Evolutionary conservation across 2,888 invertebrate species (phyloP), one percentile per base, ranked within the genome.

Genomic region (Erannis defoliaria): DNA sequence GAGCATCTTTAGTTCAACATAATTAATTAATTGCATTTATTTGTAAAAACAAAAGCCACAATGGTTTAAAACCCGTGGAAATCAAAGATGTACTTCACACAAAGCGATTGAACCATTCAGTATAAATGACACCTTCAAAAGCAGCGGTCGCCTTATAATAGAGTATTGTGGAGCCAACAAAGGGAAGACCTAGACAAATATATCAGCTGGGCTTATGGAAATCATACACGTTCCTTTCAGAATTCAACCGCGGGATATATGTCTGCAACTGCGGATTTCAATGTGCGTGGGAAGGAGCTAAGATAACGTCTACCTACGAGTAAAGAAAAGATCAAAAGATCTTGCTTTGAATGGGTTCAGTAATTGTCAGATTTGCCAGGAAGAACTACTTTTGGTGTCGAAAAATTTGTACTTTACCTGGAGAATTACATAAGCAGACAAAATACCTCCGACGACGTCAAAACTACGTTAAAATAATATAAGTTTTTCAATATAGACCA

Each of bases 111-210:
- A 55, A 61, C 31, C 61, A 61, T 55, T 61, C 19, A 55, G 65
- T 64, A 65, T 66, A 59, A 66, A 67, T 67, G 67, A 75, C 55
- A 66, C 60, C 62, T 63, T 61, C 55, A 71, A 64, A 73, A 74
- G 66, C 70, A 71, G 70, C 70, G 62, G 64, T 66, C 72, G 66
- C 72, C 42, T 42, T 62, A 79, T 77, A 82, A 80, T 81, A 71
- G 77, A 70, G 63, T 74, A 75, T 76, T 76, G 80, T 77, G 75
- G 66, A 68, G 62, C 71, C 77, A 80, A 86, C 85, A 84, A 87
- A 83, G 75, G 76, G 70, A 73, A 70, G 71, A 80, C 75, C 81
- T 80, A 88, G 82, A 86, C 81, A 76, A 79, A 88, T 85, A 82
- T 81, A 82, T 84, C 80, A 78, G 66, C 64, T 53, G 71, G 68